Evolutionary conservation across 2,113 vertebrate species (phyloP).

Genomic region (Pristiophorus japonicus): DNA sequence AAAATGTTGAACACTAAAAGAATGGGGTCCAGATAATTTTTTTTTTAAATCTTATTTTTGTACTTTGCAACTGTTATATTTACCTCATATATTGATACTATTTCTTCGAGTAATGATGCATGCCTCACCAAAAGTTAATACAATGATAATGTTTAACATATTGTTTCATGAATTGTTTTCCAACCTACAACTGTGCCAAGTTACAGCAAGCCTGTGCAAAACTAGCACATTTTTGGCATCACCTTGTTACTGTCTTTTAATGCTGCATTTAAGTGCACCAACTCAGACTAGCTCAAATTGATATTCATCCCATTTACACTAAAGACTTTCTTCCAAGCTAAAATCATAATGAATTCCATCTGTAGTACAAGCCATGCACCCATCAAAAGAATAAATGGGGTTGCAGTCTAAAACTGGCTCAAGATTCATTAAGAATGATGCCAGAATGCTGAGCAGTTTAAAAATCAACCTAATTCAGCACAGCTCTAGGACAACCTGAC

Average conservation of each 20-base stretch:
- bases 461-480: not conserved
- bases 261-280: not conserved
- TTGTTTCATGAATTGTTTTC: too few species aligned
- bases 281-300: not conserved
- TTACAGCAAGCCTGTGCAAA: not conserved
- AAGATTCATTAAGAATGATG: not conserved
- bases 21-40: not conserved
- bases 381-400: not conserved
- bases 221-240: not conserved
- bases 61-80: not conserved
- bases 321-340: not conserved
- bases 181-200: not conserved
- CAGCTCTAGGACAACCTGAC: not conserved
- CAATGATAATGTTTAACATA: not conserved
- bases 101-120: not conserved
- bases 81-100: not conserved
- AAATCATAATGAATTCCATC: not conserved
- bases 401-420: not conserved
- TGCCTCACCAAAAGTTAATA: not conserved
- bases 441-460: too few species aligned
- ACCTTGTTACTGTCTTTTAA: not conserved
- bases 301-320: not conserved
- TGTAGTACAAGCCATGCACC: not conserved
- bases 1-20: not conserved
- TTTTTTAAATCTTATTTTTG: not conserved